A percentile compares a stretch with the other conserved stretches of the same genome.
Evolutionary conservation across 2,888 invertebrate species (phyloP).

Genomic region (Ephialtes manifestator): DNA sequence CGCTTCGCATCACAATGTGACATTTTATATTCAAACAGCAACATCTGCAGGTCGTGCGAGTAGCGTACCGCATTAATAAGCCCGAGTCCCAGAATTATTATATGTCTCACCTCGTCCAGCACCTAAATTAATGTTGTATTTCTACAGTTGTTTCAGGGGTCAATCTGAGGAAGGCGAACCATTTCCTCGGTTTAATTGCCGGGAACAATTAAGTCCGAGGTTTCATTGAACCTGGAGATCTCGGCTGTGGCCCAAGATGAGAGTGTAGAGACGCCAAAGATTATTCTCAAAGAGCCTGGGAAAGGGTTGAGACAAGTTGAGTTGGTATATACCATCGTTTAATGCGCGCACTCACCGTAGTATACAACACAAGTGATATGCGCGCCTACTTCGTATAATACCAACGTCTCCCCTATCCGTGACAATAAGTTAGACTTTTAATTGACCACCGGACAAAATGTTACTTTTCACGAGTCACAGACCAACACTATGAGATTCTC

Average conservation of each 20-base stretch:
- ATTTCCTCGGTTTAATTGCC: slow-evolving; percentile 50
- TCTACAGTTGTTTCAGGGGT: slow-evolving; percentile 30
- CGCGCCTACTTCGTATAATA: slow-evolving; percentile 38
- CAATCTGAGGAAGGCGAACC: slow-evolving; percentile 21
- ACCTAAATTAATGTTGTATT: slow-evolving; percentile 17
- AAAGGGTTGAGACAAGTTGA: slow-evolving; percentile 51
- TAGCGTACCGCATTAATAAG: slow-evolving; percentile 4
- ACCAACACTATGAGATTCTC: slow-evolving; percentile 4
- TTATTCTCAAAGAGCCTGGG: slow-evolving; percentile 62
- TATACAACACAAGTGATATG: slow-evolving; percentile 13
- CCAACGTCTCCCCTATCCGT: slow-evolving; percentile 18
- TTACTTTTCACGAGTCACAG: slow-evolving; percentile 29
- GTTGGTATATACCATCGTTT: slow-evolving; percentile 6
- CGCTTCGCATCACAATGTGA: background rate
- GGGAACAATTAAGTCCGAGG: slow-evolving; percentile 50
- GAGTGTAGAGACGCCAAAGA: slow-evolving; percentile 22
- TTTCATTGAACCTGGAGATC: slow-evolving; percentile 53
- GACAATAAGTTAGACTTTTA: slow-evolving; percentile 62
- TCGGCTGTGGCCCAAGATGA: slow-evolving; percentile 22
- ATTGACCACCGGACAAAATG: slow-evolving; percentile 56
- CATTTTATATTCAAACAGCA: background rate
- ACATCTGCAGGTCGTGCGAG: background rate
- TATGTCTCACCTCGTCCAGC: background rate
- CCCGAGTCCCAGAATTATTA: slow-evolving; percentile 9
- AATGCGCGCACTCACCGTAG: background rate